These are phyloP conservation scores for Trachelus tabidus DNA, from an alignment of 2,888 invertebrate species.

Conservation along the genomic window DNA sequence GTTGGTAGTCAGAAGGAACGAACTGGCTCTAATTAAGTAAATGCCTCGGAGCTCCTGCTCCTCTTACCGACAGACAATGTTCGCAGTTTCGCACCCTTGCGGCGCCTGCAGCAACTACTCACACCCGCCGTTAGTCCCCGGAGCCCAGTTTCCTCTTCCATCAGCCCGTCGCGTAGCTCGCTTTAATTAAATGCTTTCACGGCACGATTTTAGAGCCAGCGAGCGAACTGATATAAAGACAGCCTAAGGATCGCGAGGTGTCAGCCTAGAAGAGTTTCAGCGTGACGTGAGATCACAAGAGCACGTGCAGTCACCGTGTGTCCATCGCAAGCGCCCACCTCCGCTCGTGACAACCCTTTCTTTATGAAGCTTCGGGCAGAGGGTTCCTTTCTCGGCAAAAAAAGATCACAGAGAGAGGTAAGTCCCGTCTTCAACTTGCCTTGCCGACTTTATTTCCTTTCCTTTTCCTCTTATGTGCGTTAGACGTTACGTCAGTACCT, in stretches of 20 bases:
- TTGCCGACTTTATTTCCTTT: too few species aligned
- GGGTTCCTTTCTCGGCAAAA: too few species aligned
- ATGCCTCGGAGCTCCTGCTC: constrained; percentile 47
- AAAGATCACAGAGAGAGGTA: too few species aligned
- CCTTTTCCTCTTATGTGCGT: too few species aligned
- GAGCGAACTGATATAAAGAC: constrained; percentile 38
- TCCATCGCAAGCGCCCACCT: too few species aligned
- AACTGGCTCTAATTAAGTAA: constrained; percentile 55
- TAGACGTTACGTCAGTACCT: too few species aligned
- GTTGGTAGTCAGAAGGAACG: background rate
- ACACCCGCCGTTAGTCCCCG: constrained; percentile 8
- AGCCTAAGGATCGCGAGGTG: constrained; percentile 48
- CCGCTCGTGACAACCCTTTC: too few species aligned
- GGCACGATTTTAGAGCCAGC: constrained; percentile 43
- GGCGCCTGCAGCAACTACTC: constrained; percentile 21
- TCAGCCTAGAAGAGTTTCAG: constrained; percentile 46
- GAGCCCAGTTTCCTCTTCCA: constrained; percentile 35
- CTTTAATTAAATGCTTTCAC: constrained; percentile 54
- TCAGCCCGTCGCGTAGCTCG: constrained; percentile 37
- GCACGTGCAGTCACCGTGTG: background rate
- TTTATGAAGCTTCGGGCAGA: too few species aligned
- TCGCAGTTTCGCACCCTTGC: constrained; percentile 42
- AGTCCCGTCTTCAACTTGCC: too few species aligned
- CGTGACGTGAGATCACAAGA: constrained; percentile 30
- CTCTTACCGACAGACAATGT: constrained; percentile 42